Evolutionary conservation across 2,113 vertebrate genomes (phyloP), one percentile per base, ranked within the genome.

Genomic region (Sterrhoptilus dennistouni): DNA sequence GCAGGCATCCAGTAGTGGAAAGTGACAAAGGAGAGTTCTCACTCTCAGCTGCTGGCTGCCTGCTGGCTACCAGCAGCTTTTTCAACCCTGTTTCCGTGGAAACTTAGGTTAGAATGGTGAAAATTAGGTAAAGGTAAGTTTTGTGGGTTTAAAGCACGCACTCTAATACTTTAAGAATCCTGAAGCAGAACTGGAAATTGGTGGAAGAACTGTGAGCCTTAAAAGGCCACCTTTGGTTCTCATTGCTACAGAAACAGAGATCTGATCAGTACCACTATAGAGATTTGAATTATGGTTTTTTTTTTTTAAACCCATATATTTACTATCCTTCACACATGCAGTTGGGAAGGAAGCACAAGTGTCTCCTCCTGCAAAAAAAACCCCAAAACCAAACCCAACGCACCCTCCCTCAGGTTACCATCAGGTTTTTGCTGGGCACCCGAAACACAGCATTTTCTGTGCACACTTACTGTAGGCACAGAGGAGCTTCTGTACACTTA

Each of bases 91-190:
- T 97, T 97, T 97, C 97, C 96, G 86, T 97, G 97, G 97, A 97
- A 97, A 97, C 97, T 97, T 97, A 92, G 95, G 95, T 96, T 97
- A 95, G 95, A 97, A 96, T 95, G 91, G 96, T 91, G 95, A 97
- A 97, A 97, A 97, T 97, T 97, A 97, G 96, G 97, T 97, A 97
- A 97, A 97, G 97, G 97, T 97, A 97, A 97, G 96, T 97, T 97
- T 95, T 96, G 93, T 83, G 72, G 96, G 91, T 95, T 97, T 96
- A 95, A 96, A 94, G 96, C 94, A 95, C 71, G 68, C 94, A 96
- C 95, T 96, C 93, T 95, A 95, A 96, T 97, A 95, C 93, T 96
- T 95, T 91, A 87, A 96, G 90, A 96, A 95, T 96, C 95, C 52
- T 90, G 91, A 96, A 94, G 89, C 82, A 94, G 87, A 95, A 88